A percentile compares a stretch with the other conserved stretches of the same genome.
phyloP scores from a whole-genome alignment of 2,888 invertebrate species.

The Eurytoma californica region DNA sequence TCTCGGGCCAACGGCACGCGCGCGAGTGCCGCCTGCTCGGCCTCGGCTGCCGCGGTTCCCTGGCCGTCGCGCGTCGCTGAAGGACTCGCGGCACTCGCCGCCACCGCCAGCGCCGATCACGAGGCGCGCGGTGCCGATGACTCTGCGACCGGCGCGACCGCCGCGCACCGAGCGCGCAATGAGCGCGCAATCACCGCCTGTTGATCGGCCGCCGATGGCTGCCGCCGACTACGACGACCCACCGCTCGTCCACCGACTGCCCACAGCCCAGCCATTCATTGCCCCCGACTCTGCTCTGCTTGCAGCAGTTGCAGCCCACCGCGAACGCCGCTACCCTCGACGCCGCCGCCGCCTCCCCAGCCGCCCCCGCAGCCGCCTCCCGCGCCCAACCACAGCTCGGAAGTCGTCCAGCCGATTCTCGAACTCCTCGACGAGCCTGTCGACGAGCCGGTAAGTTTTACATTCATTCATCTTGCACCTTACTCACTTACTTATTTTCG shows the following conservation, averaged over 20 bases:
- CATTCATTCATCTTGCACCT: too few relatives aligned
- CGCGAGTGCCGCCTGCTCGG: slow-evolving; percentile 41
- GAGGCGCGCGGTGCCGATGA: slow-evolving; percentile 3
- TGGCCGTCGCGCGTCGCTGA: slow-evolving; percentile 17
- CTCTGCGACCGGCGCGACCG: not conserved
- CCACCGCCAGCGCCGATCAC: slow-evolving; percentile 12
- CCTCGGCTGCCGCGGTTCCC: not conserved
- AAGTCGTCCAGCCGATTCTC: slow-evolving; percentile 58
- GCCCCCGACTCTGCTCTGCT: too few relatives aligned
- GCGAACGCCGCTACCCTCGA: not conserved
- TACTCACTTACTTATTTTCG: too few relatives aligned
- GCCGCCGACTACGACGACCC: not conserved
- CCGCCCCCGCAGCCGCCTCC: slow-evolving; percentile 25
- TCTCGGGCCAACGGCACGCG: slow-evolving; percentile 16
- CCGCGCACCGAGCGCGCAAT: not conserved
- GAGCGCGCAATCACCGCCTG: too few relatives aligned
- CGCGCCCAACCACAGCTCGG: not conserved
- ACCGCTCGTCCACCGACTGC: not conserved
- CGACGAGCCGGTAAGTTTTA: slow-evolving; percentile 67
- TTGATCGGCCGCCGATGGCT: too few relatives aligned
- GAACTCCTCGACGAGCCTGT: slow-evolving; percentile 69
- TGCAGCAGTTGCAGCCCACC: not conserved
- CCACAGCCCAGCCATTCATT: not conserved
- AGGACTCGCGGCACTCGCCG: not conserved
- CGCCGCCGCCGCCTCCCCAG: slow-evolving; percentile 25